Conservation (phyloP, 1,140 invertebrate species). For the Hestina assimilis region DNA sequence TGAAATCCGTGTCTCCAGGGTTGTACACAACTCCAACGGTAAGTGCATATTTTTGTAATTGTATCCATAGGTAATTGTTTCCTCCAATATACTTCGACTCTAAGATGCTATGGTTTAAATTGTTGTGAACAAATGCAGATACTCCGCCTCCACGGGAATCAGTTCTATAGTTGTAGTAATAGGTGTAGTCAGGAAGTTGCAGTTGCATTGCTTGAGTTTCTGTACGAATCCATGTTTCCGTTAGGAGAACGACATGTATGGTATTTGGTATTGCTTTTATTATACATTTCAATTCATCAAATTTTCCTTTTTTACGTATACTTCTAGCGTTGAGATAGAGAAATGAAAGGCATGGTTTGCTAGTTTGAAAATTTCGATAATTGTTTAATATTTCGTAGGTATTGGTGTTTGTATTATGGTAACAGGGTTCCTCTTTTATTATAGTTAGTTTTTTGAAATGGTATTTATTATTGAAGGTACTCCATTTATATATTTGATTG, state of each 20-base stretch:
- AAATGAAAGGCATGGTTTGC: not conserved
- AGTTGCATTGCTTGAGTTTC: constrained; percentile 7
- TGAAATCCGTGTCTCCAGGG: constrained; percentile 1
- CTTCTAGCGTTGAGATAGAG: not conserved
- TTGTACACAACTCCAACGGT: constrained; percentile 8
- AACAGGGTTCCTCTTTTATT: not conserved
- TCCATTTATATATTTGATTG: constrained; percentile 3
- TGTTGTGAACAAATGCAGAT: constrained; percentile 3
- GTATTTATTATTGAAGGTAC: not conserved
- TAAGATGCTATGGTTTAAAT: not conserved
- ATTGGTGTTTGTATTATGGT: not conserved
- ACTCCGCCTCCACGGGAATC: constrained; percentile 3
- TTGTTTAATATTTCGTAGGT: not conserved
- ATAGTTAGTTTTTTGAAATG: not conserved
- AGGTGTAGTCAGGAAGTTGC: constrained; percentile 11
- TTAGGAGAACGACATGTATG: constrained; percentile 14
- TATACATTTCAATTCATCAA: constrained; percentile 14
- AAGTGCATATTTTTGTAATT: constrained; percentile 8
- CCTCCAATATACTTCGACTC: not conserved
- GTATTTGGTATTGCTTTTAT: not conserved
- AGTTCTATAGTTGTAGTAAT: constrained; percentile 11
- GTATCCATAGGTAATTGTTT: constrained; percentile 13
- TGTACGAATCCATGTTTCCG: constrained; percentile 16
- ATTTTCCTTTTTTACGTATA: constrained; percentile 4
- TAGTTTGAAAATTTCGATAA: not conserved